Conservation (phyloP, 2,113 vertebrate genomes). For the Malaclemys terrapin region DNA sequence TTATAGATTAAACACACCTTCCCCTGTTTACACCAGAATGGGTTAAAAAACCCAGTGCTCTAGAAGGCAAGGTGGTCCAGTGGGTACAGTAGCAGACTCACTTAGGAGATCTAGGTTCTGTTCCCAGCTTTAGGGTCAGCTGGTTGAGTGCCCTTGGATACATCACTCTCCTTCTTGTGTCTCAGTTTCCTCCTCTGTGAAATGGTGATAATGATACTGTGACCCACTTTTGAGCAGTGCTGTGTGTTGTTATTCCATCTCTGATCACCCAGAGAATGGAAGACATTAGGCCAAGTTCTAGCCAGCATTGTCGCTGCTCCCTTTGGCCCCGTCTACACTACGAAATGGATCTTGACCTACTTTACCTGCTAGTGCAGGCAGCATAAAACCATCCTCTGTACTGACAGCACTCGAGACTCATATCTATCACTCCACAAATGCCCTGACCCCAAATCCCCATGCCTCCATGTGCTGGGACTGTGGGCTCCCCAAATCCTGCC, state of each 20-base stretch:
- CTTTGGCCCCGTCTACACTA: neutral
- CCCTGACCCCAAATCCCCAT: neutral
- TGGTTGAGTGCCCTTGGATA: neutral
- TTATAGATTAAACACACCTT: neutral
- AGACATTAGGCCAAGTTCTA: neutral
- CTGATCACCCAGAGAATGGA: neutral
- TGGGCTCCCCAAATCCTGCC: neutral
- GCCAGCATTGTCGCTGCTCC: neutral
- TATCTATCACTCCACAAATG: neutral
- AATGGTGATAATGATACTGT: neutral
- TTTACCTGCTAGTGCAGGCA: neutral
- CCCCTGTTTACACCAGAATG: neutral
- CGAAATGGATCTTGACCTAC: neutral
- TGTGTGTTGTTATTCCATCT: neutral
- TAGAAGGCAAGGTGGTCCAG: neutral
- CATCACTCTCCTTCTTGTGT: neutral
- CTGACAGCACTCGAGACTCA: neutral
- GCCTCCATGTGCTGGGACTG: neutral
- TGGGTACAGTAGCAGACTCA: neutral
- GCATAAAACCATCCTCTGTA: neutral
- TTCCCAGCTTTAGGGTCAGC: neutral
- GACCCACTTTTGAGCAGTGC: neutral
- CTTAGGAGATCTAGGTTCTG: neutral
- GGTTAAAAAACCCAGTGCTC: neutral
- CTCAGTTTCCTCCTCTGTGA: neutral